These are phyloP conservation scores for Lophochroa leadbeateri DNA, from an alignment of 2,113 vertebrate genomes.

Conservation along the genomic window DNA sequence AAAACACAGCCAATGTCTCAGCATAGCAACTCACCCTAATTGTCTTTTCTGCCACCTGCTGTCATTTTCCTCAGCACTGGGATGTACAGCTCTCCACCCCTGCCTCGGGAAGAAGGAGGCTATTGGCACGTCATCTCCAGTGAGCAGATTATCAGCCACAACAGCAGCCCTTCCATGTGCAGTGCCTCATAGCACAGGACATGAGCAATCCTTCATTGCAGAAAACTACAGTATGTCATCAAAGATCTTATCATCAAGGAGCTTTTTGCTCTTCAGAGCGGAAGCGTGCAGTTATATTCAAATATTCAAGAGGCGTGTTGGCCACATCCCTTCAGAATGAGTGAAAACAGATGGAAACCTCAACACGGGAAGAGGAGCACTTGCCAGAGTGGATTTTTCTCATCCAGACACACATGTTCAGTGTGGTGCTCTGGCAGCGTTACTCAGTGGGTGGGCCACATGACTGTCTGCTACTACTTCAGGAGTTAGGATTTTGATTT, in stretches of 20 bases:
- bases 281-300: background rate
- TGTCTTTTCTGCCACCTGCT: background rate
- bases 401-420: background rate
- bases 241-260: background rate
- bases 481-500: background rate
- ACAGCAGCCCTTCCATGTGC: background rate
- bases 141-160: background rate
- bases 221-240: background rate
- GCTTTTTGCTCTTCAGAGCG: background rate
- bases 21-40: background rate
- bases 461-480: background rate
- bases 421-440: background rate
- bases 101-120: background rate
- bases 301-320: background rate
- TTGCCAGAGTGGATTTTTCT: background rate
- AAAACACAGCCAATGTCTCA: background rate
- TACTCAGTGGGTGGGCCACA: background rate
- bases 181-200: background rate
- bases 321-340: background rate
- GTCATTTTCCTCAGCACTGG: background rate
- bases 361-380: background rate
- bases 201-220: background rate
- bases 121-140: background rate
- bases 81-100: no score
- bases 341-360: conserved; percentile 12